Percentiles rank a stretch among this genome's conserved stretches.
Evolutionary conservation across 2,113 vertebrate genomes (phyloP).

Genomic region (Panthera uncia): DNA sequence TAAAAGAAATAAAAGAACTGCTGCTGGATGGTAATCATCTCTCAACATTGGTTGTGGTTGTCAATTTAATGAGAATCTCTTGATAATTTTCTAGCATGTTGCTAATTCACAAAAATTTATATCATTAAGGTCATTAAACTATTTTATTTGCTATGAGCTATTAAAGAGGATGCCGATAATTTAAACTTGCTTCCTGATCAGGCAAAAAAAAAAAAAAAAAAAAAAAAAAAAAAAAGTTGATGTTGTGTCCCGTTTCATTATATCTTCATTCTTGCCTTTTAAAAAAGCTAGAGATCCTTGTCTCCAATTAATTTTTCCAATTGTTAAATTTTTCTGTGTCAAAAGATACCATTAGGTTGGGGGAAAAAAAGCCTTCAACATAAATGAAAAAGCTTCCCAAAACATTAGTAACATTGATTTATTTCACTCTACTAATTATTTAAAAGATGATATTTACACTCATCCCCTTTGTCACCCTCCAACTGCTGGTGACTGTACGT

Average conservation of each 20-base stretch:
- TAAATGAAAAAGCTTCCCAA: background rate
- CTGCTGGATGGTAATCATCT: background rate
- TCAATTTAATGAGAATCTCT: conserved; percentile 2
- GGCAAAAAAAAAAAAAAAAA: background rate
- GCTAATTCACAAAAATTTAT: conserved; percentile 41
- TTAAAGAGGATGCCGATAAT: conserved; percentile 22
- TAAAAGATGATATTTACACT: background rate
- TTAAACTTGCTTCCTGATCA: background rate
- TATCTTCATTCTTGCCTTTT: background rate
- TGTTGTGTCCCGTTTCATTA: background rate
- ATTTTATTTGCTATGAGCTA: conserved; percentile 40
- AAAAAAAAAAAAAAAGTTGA: background rate
- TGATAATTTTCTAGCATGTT: conserved; percentile 41
- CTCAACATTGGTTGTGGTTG: background rate
- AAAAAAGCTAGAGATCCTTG: background rate
- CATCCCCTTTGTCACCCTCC: background rate
- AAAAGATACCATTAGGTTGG: background rate
- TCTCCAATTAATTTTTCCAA: background rate
- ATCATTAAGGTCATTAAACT: conserved; percentile 17
- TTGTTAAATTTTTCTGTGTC: background rate
- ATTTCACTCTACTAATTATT: background rate
- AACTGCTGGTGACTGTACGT: background rate
- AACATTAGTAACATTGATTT: background rate
- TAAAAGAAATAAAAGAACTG: background rate
- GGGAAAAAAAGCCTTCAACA: background rate